Evolutionary conservation across 2,888 invertebrate genomes (phyloP).

Genomic region (Crocallis elinguaria): DNA sequence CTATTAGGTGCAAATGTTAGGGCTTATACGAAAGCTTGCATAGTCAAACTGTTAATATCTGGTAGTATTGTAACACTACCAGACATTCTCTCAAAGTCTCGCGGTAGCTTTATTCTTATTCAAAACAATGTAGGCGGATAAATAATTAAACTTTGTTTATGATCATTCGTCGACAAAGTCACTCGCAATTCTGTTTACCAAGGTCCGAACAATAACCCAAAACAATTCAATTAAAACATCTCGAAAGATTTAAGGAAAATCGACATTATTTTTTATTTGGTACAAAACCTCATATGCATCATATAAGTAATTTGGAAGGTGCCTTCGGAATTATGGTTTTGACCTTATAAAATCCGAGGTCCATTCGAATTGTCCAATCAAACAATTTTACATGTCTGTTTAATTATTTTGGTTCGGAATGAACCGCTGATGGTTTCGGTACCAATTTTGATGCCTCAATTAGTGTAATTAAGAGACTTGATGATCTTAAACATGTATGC

Average conservation of each 20-base stretch:
- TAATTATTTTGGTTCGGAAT: conserved; percentile 37
- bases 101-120: too few relatives aligned
- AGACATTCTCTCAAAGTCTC: too few relatives aligned
- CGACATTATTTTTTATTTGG: conserved; percentile 33
- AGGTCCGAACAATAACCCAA: conserved; percentile 10
- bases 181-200: conserved; percentile 11
- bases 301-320: conserved; percentile 47
- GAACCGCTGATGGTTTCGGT: conserved; percentile 32
- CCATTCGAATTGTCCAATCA: conserved; percentile 57
- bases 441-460: conserved; percentile 32
- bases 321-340: conserved; percentile 48
- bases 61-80: too few relatives aligned
- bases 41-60: too few relatives aligned
- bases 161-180: background rate
- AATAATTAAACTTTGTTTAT: too few relatives aligned
- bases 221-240: conserved; percentile 11
- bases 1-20: too few relatives aligned
- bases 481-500: background rate
- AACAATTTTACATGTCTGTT: conserved; percentile 49
- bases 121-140: too few relatives aligned
- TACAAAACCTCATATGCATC: conserved; percentile 34
- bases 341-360: conserved; percentile 59
- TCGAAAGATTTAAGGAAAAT: conserved; percentile 30
- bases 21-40: too few relatives aligned
- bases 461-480: conserved; percentile 26